Percentiles rank a stretch among this genome's conserved stretches.
Conservation (phyloP, 2,888 invertebrate species). For the Lasioglossum leucozonium region DNA sequence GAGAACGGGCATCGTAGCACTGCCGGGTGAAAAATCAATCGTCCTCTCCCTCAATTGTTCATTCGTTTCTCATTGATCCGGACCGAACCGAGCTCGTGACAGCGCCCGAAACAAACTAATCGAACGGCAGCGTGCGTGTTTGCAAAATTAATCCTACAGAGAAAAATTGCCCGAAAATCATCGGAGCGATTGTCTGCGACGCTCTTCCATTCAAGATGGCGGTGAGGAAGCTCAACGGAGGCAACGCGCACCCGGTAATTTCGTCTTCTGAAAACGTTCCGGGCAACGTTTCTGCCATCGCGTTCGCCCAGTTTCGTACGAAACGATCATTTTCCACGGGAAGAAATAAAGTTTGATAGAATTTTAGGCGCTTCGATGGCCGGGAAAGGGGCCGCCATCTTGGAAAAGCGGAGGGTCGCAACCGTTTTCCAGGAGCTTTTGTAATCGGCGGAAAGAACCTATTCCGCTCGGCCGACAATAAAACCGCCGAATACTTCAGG, state of each 20-base stretch:
- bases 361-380: background rate
- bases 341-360: background rate
- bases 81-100: background rate
- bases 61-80: background rate
- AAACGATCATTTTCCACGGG: background rate
- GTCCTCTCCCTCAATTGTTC: background rate
- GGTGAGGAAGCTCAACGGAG: background rate
- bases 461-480: background rate
- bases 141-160: background rate
- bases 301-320: background rate
- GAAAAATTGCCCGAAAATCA: background rate
- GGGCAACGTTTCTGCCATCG: background rate
- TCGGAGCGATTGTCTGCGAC: background rate
- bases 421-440: background rate
- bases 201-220: background rate
- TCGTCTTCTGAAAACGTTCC: background rate
- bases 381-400: background rate
- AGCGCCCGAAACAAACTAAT: background rate
- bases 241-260: background rate
- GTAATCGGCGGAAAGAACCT: background rate
- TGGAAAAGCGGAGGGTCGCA: background rate
- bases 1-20: slow-evolving; percentile 47
- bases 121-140: background rate
- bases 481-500: slow-evolving; percentile 23
- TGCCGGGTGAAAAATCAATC: slow-evolving; percentile 16